Evolutionary conservation across 2,888 invertebrate species (phyloP).

Genomic region (Meganola albula): DNA sequence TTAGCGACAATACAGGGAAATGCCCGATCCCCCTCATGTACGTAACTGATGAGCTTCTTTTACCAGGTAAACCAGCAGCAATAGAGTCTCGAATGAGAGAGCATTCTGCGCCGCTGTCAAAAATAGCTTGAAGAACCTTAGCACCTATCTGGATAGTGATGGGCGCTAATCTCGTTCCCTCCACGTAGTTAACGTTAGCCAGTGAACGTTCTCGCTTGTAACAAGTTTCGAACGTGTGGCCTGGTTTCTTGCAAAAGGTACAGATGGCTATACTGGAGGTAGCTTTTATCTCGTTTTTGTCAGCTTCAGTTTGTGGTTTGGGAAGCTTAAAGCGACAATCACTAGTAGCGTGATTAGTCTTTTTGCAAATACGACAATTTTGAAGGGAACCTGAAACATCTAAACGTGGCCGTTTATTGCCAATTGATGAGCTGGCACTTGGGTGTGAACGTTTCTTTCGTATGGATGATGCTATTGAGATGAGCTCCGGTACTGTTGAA

Average conservation of each 20-base stretch:
- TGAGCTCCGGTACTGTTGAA: slow-evolving; percentile 24
- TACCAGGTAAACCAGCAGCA: slow-evolving; percentile 24
- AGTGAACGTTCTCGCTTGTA: slow-evolving; percentile 20
- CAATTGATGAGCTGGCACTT: neutral
- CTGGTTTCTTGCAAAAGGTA: slow-evolving; percentile 22
- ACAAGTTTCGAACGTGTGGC: slow-evolving; percentile 27
- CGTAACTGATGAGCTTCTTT: slow-evolving; percentile 12
- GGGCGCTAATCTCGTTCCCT: slow-evolving; percentile 9
- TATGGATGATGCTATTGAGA: slow-evolving; percentile 26
- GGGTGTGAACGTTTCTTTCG: slow-evolving; percentile 15
- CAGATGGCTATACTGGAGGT: slow-evolving; percentile 14
- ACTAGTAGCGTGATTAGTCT: slow-evolving; percentile 10
- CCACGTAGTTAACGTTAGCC: slow-evolving; percentile 23
- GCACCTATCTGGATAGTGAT: slow-evolving; percentile 15
- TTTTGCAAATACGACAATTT: slow-evolving; percentile 19
- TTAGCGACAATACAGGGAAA: slow-evolving; percentile 18
- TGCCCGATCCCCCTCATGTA: slow-evolving; percentile 25
- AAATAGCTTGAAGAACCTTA: slow-evolving; percentile 16
- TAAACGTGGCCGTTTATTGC: slow-evolving; percentile 12
- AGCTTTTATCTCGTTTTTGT: slow-evolving; percentile 6
- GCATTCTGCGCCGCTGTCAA: slow-evolving; percentile 33
- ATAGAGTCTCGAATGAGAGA: slow-evolving; percentile 27
- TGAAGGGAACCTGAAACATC: slow-evolving; percentile 2
- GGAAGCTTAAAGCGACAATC: slow-evolving; percentile 12
- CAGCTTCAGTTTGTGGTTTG: slow-evolving; percentile 4